Percentiles rank a stretch among this genome's conserved stretches.
Conservation (phyloP, 1,140 invertebrate genomes). For the Apis florea region DNA sequence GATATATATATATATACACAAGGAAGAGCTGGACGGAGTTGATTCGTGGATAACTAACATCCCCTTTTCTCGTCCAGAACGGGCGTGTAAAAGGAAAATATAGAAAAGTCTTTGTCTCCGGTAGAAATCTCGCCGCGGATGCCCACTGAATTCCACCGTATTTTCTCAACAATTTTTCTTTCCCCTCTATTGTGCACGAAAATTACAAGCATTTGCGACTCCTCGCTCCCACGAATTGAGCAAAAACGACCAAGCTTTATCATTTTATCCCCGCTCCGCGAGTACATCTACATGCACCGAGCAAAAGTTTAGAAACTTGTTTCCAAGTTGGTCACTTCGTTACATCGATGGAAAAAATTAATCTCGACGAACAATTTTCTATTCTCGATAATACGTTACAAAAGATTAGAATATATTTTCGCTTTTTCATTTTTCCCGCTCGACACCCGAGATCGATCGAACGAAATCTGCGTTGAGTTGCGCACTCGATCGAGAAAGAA, state of each 20-base stretch:
- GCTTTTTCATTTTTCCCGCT: too few relatives aligned
- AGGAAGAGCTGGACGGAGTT: neutral
- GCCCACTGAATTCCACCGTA: slow-evolving; percentile 2
- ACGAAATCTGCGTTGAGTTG: too few relatives aligned
- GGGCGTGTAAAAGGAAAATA: neutral
- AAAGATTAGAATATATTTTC: too few relatives aligned
- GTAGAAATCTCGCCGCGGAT: neutral
- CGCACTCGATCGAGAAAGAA: neutral
- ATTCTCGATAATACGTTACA: too few relatives aligned
- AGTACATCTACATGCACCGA: neutral
- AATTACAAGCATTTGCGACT: neutral
- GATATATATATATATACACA: too few relatives aligned
- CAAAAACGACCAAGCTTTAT: neutral
- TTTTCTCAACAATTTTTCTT: slow-evolving; percentile 10
- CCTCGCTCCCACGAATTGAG: neutral
- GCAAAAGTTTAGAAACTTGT: too few relatives aligned
- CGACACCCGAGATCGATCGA: too few relatives aligned
- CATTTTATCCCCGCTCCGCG: neutral
- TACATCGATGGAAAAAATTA: too few relatives aligned
- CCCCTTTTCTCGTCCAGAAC: too few relatives aligned
- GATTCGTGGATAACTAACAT: neutral
- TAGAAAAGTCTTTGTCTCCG: neutral
- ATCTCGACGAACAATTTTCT: too few relatives aligned
- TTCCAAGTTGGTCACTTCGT: too few relatives aligned
- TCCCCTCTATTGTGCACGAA: neutral